A percentile compares a stretch with the other conserved stretches of the same genome.
Evolutionary conservation across 92 coral and sea anemone genomes (phyloP).

Genomic region (Diadumene lineata): DNA sequence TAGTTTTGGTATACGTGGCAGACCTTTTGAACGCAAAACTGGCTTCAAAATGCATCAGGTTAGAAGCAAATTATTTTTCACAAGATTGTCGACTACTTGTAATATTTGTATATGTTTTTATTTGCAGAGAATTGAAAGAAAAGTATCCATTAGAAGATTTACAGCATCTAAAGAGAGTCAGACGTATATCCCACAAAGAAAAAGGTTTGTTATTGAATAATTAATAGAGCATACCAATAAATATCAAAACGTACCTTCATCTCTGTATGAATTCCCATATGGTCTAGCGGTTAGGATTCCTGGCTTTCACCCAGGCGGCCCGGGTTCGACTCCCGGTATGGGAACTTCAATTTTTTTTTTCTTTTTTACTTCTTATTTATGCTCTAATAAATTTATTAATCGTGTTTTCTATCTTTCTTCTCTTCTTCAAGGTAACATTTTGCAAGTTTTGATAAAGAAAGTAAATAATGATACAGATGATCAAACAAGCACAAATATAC

Average conservation of each 20-base stretch:
- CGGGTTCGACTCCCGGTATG: conserved; percentile 99
- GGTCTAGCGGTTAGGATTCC: conserved; percentile 99
- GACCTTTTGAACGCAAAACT: conserved; percentile 66
- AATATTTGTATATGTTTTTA: not conserved
- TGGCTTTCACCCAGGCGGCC: conserved; percentile 99
- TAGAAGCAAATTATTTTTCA: not conserved
- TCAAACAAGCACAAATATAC: not conserved
- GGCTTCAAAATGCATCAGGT: conserved; percentile 82
- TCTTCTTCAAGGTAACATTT: conserved; percentile 43
- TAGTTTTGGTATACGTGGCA: conserved; percentile 75
- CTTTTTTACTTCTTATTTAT: conserved; percentile 56
- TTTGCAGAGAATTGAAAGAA: conserved; percentile 64
- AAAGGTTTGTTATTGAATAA: conserved; percentile 19
- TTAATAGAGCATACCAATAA: not conserved
- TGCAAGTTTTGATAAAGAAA: conserved; percentile 50
- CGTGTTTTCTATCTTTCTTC: not conserved
- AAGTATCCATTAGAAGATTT: conserved; percentile 48
- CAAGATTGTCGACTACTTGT: not conserved
- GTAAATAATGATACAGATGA: conserved; percentile 9
- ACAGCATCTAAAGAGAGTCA: conserved; percentile 75
- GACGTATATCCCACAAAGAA: not conserved
- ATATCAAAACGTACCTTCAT: not conserved
- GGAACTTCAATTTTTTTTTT: conserved; percentile 78
- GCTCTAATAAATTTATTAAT: not conserved
- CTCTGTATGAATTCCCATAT: conserved; percentile 75